phyloP scores from a whole-genome alignment of 2,797 vertebrate genomes.

The Apogon hyalosoma region DNA sequence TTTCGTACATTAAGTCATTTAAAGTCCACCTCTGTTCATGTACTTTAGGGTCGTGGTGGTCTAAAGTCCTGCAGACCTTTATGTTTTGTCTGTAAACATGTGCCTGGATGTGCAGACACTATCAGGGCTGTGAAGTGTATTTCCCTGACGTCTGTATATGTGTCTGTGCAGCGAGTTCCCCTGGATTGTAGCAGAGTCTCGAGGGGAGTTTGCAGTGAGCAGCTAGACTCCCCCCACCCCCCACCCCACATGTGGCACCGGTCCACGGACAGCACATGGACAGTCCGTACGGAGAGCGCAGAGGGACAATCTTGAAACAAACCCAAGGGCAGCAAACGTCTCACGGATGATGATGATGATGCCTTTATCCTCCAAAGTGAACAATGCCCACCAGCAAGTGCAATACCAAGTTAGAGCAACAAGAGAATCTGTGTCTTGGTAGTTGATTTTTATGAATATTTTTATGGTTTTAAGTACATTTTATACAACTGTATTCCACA shows the following conservation, averaged over 20 bases:
- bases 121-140: too few relatives aligned
- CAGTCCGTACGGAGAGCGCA: slow-evolving; percentile 57
- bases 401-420: slow-evolving; percentile 71
- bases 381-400: slow-evolving; percentile 69
- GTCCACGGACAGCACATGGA: slow-evolving; percentile 62
- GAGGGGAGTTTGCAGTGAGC: slow-evolving; percentile 60
- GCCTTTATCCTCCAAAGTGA: slow-evolving; percentile 58
- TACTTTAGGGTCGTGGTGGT: too few relatives aligned
- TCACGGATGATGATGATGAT: slow-evolving; percentile 26
- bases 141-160: neutral
- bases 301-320: slow-evolving; percentile 64
- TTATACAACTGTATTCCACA: slow-evolving; percentile 73
- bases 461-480: slow-evolving; percentile 64
- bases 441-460: slow-evolving; percentile 61
- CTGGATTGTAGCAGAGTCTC: slow-evolving; percentile 63
- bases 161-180: slow-evolving; percentile 50
- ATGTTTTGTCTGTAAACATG: too few relatives aligned
- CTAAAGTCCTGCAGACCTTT: too few relatives aligned
- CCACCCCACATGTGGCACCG: slow-evolving; percentile 37
- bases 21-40: too few relatives aligned
- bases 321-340: slow-evolving; percentile 41
- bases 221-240: slow-evolving; percentile 61
- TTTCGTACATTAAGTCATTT: too few relatives aligned
- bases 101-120: too few relatives aligned
- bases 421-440: slow-evolving; percentile 53